A percentile compares a stretch with the other conserved stretches of the same genome.
Evolutionary conservation across 2,113 vertebrate species (phyloP).

Genomic region (cattle (Bos taurus)): ARS-UCD2.0 NC_037332.1:97896501-97897000

Average conservation of each 20-base stretch:
- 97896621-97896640: no score
- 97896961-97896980: background rate
- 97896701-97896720: background rate
- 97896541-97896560: fast-evolving
- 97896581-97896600: no score
- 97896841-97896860: background rate
- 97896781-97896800: background rate
- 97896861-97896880: background rate
- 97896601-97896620: no score
- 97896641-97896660: no score
- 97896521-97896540: no score
- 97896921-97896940: background rate
- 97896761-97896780: background rate
- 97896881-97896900: background rate
- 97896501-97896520: no score
- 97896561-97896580: no score
- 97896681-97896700: background rate
- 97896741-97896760: background rate
- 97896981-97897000: background rate
- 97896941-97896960: background rate
- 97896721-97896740: background rate
- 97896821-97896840: background rate
- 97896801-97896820: background rate
- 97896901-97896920: background rate
- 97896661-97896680: no score